Conservation (phyloP, 2,888 invertebrate species). For the Tolmerus cingulatus region DNA sequence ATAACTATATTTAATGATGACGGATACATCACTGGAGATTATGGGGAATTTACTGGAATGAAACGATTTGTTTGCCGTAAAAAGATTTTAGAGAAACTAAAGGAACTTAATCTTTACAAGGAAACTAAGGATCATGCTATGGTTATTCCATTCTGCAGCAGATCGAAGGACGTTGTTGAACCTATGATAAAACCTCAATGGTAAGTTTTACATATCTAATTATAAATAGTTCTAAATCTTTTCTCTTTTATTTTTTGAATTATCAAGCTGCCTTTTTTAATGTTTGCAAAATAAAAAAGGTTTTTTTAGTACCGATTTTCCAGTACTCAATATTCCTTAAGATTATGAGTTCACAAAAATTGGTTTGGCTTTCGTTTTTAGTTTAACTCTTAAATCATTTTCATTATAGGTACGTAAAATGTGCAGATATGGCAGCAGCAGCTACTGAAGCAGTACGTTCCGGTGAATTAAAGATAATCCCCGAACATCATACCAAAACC, state of each 20-base stretch:
- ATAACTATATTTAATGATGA: slow-evolving; percentile 91
- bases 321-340: too few species aligned
- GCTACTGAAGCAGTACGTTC: slow-evolving; percentile 82
- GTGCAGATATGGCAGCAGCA: slow-evolving; percentile 86
- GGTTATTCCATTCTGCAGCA: slow-evolving; percentile 94
- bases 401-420: slow-evolving; percentile 82
- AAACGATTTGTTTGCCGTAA: slow-evolving; percentile 90
- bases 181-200: slow-evolving; percentile 96
- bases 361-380: too few species aligned
- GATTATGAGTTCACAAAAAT: too few species aligned
- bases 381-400: too few species aligned
- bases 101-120: slow-evolving; percentile 75
- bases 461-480: slow-evolving; percentile 87
- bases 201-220: slow-evolving; percentile 64
- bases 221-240: not conserved
- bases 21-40: slow-evolving; percentile 83
- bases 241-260: too few species aligned
- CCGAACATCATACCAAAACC: slow-evolving; percentile 87
- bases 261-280: too few species aligned
- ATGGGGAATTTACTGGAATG: slow-evolving; percentile 83
- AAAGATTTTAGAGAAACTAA: slow-evolving; percentile 79
- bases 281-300: not conserved
- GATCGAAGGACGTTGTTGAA: slow-evolving; percentile 97
- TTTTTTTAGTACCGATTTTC: not conserved
- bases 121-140: slow-evolving; percentile 90